Evolutionary conservation across 2,888 invertebrate genomes (phyloP).

Genomic region (Dendrolimus pini): DNA sequence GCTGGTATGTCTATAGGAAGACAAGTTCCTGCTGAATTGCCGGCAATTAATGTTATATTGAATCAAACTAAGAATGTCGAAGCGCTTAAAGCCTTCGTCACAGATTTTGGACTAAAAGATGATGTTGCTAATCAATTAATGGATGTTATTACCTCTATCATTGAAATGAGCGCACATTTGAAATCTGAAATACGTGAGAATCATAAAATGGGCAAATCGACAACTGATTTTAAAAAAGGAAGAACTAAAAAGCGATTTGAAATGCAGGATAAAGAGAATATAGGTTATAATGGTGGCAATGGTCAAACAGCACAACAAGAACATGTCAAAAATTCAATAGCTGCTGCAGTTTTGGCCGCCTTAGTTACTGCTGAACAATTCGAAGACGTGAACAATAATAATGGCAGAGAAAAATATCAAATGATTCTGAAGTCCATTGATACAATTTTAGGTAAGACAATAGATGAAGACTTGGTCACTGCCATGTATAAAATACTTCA

Average conservation of each 20-base stretch:
- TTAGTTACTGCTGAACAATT: constrained; percentile 70
- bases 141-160: constrained; percentile 67
- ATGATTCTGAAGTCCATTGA: constrained; percentile 70
- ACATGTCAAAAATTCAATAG: constrained; percentile 72
- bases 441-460: constrained; percentile 65
- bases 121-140: constrained; percentile 71
- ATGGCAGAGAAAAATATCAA: constrained; percentile 67
- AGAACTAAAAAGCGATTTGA: constrained; percentile 42
- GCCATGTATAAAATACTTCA: constrained; percentile 69
- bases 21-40: constrained; percentile 78
- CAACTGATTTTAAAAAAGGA: constrained; percentile 40
- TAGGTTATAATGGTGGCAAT: constrained; percentile 29
- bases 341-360: constrained; percentile 69
- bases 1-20: constrained; percentile 82
- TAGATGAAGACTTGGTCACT: constrained; percentile 63
- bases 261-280: constrained; percentile 29
- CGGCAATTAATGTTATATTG: constrained; percentile 76
- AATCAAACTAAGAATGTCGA: constrained; percentile 70
- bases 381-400: constrained; percentile 67
- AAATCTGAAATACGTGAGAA: constrained; percentile 57
- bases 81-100: constrained; percentile 63
- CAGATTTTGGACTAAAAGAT: constrained; percentile 68
- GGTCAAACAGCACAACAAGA: constrained; percentile 58
- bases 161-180: constrained; percentile 69
- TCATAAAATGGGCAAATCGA: constrained; percentile 30